Percentiles rank a stretch among this genome's conserved stretches.
These are phyloP conservation scores for Panulirus ornatus DNA, from an alignment of 1,140 invertebrate genomes.

Conservation along the genomic window DNA sequence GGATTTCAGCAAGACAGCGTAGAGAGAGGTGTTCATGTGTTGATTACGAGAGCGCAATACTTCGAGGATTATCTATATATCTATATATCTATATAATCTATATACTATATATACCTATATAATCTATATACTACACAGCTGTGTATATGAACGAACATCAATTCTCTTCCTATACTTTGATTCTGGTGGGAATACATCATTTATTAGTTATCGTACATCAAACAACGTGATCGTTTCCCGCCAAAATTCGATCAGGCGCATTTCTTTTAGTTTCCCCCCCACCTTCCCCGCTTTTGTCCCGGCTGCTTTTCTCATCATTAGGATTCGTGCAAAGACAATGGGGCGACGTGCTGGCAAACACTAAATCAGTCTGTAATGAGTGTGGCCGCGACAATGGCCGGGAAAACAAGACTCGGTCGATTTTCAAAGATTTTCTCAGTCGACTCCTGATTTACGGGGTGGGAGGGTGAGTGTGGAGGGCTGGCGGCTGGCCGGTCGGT, in stretches of 20 bases:
- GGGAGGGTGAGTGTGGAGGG: background rate
- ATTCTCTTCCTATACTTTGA: too few relatives aligned
- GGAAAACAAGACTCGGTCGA: conserved; percentile 19
- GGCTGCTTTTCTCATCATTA: conserved; percentile 61
- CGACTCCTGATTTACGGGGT: conserved; percentile 1
- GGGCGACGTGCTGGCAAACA: conserved; percentile 55
- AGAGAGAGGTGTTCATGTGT: too few relatives aligned
- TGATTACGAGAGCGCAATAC: too few relatives aligned
- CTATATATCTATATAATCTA: too few relatives aligned
- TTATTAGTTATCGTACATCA: background rate
- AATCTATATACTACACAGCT: too few relatives aligned
- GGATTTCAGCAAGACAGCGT: background rate
- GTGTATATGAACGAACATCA: too few relatives aligned
- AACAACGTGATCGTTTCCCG: background rate
- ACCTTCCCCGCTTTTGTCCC: conserved; percentile 29
- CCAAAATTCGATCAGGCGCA: conserved; percentile 49
- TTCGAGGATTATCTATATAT: too few relatives aligned
- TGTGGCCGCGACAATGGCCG: conserved; percentile 28
- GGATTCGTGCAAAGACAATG: conserved; percentile 62
- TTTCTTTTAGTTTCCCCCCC: background rate
- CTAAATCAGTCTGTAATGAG: conserved; percentile 67
- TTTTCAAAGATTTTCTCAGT: conserved; percentile 18
- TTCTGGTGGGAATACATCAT: too few relatives aligned
- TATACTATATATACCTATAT: too few relatives aligned
- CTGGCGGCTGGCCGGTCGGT: background rate